phyloP scores from a whole-genome alignment of 2,888 invertebrate species.

The Antheraea yamamai region DNA sequence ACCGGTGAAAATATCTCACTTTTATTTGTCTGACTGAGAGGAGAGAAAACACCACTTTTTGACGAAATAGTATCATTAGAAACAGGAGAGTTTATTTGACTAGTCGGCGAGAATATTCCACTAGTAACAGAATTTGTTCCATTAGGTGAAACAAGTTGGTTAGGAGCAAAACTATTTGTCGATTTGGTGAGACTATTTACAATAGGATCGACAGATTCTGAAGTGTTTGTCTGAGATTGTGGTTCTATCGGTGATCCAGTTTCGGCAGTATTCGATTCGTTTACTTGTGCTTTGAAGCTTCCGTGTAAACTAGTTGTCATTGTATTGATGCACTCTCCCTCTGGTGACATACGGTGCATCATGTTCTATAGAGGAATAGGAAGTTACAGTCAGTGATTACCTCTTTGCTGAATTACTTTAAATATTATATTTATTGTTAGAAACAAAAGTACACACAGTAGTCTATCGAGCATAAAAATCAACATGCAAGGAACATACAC shows the following conservation, averaged over 20 bases:
- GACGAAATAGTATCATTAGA: conserved; percentile 80
- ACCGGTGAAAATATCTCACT: conserved; percentile 76
- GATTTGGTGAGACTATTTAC: conserved; percentile 71
- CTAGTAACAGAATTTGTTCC: conserved; percentile 79
- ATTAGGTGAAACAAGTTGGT: conserved; percentile 75
- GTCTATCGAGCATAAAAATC: conserved; percentile 32
- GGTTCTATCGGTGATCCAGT: conserved; percentile 69
- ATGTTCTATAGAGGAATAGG: conserved; percentile 83
- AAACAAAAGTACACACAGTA: conserved; percentile 34
- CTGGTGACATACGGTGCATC: conserved; percentile 87
- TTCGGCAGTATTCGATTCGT: conserved; percentile 68
- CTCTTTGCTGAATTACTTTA: conserved; percentile 31
- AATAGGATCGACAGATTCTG: conserved; percentile 67
- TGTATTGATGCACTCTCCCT: conserved; percentile 84
- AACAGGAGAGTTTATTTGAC: conserved; percentile 79
- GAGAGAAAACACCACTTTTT: conserved; percentile 78
- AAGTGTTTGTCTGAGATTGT: conserved; percentile 70
- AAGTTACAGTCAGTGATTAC: conserved; percentile 35
- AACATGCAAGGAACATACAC: conserved; percentile 46
- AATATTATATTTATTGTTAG: conserved; percentile 44
- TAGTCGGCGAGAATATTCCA: conserved; percentile 79
- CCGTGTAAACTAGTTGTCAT: conserved; percentile 86
- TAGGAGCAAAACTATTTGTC: conserved; percentile 64
- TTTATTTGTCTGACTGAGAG: conserved; percentile 77
- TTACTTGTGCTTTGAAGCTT: conserved; percentile 83